These are phyloP conservation scores for Troilus luridus DNA, from an alignment of 2,888 invertebrate species.

Conservation along the genomic window DNA sequence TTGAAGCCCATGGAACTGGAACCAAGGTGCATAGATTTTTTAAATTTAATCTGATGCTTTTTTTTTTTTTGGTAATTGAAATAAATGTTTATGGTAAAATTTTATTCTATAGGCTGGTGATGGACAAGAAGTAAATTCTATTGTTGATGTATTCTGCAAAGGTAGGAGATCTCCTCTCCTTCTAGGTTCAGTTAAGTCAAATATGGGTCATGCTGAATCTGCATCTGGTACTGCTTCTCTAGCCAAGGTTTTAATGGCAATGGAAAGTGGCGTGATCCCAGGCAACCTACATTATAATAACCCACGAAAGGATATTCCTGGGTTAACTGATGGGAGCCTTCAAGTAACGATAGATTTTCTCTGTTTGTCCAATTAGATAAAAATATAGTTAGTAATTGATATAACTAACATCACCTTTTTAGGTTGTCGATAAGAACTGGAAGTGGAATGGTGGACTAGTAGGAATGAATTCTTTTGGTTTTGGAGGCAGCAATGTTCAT, in stretches of 20 bases:
- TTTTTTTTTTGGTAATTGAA: not conserved
- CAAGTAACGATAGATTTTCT: slow-evolving; percentile 72
- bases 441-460: slow-evolving; percentile 93
- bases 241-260: slow-evolving; percentile 92
- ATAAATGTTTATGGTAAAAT: not conserved
- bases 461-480: slow-evolving; percentile 97
- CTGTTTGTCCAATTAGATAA: not conserved
- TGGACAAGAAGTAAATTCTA: slow-evolving; percentile 96
- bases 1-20: slow-evolving; percentile 99
- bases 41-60: not conserved
- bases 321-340: slow-evolving; percentile 87
- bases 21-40: slow-evolving; percentile 80
- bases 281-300: slow-evolving; percentile 89
- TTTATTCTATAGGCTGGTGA: slow-evolving; percentile 81
- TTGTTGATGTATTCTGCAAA: slow-evolving; percentile 92
- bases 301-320: slow-evolving; percentile 93
- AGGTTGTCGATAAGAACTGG: slow-evolving; percentile 86
- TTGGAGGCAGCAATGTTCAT: slow-evolving; percentile 97
- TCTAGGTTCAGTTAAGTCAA: slow-evolving; percentile 97
- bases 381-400: not conserved
- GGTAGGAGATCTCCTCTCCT: slow-evolving; percentile 84
- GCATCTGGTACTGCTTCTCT: slow-evolving; percentile 92
- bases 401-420: slow-evolving; percentile 54
- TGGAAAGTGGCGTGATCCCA: slow-evolving; percentile 92
- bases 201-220: slow-evolving; percentile 99